Percentiles rank a stretch among this genome's conserved stretches.
phyloP scores from a whole-genome alignment of 2,888 invertebrate species.

The Nephrotoma guestfalica region DNA sequence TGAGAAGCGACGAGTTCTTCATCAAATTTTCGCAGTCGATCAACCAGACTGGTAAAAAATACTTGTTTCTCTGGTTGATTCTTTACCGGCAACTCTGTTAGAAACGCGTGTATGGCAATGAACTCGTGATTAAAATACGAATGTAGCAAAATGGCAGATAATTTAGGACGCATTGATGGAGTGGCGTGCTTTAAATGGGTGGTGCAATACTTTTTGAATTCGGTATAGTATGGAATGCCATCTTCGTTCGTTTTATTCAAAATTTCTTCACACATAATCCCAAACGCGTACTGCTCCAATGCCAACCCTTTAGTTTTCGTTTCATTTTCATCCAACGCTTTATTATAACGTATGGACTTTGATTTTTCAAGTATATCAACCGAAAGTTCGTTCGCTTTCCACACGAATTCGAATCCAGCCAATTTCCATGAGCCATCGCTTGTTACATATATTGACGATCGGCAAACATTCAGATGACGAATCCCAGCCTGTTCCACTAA shows the following conservation, averaged over 20 bases:
- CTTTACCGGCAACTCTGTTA: conserved; percentile 70
- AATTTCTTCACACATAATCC: conserved; percentile 58
- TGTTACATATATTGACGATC: conserved; percentile 65
- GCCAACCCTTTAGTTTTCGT: conserved; percentile 38
- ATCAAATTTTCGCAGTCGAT: conserved; percentile 54
- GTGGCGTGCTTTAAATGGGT: conserved; percentile 51
- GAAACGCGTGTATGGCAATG: conserved; percentile 65
- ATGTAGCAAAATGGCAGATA: conserved; percentile 52
- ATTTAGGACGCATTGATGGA: conserved; percentile 47
- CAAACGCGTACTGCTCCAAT: conserved; percentile 67
- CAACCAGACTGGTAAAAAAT: conserved; percentile 60
- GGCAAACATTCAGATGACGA: conserved; percentile 73
- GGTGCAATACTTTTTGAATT: conserved; percentile 56
- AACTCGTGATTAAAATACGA: conserved; percentile 77
- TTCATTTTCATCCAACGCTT: conserved; percentile 56
- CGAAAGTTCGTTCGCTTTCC: conserved; percentile 50
- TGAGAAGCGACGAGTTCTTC: conserved; percentile 71
- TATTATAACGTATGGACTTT: conserved; percentile 51
- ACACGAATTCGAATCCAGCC: conserved; percentile 70
- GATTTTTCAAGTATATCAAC: conserved; percentile 50
- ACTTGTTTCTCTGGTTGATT: conserved; percentile 55
- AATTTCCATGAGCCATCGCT: conserved; percentile 78
- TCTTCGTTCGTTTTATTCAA: conserved; percentile 44
- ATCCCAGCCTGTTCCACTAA: conserved; percentile 65
- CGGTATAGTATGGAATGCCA: conserved; percentile 51